Evolutionary conservation across 2,797 vertebrate species (phyloP), one percentile per base, ranked within the genome.

Genomic region (Eulemur rubriventer): DNA sequence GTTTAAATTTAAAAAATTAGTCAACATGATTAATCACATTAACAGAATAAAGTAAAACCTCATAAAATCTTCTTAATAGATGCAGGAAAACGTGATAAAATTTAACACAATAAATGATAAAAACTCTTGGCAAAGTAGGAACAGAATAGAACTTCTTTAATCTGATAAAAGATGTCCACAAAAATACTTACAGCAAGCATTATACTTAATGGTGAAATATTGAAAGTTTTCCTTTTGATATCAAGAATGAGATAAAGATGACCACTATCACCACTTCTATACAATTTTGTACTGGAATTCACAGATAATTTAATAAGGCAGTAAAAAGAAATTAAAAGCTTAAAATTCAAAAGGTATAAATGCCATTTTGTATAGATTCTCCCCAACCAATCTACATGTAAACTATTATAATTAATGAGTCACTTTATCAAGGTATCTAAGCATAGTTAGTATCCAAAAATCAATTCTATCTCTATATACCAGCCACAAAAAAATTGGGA

Each of bases 1-100:
- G 78, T 65, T 86, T 87, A 84, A 93, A 83, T 80, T 93, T 72
- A 67, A 52, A 91, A 92, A 91, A 89, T 67, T 46, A 78, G 52
- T 87, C 30, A 89, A n/a, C 90, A 30, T 93, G 67, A 52, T 79
- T 93, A 76, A 59, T 73, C 41, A 85, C 26, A 78, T 90, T 87
- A 94, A 84, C 30, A 69, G 52, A 94, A 93, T 72, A 78, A 94
- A 93, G 82, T 41, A 72, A 95, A 96, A 55, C 26, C 4, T 95
- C 38, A 59, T 85, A 57, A 2, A 63, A 46, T 83, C 52, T 69
- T 95, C 28, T 93, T 57, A 95, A 79, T 89, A 89, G 75, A 61
- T 88, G 12, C 16, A 92, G 41, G 80, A 89, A 95, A 50, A 72
- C 33, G 82, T 88, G 24, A 90, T 95, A 63, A 95, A 67, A 84